Percentiles rank a stretch among this genome's conserved stretches.
phyloP scores from a whole-genome alignment of 2,113 vertebrate species.

The Labeo rohita region DNA sequence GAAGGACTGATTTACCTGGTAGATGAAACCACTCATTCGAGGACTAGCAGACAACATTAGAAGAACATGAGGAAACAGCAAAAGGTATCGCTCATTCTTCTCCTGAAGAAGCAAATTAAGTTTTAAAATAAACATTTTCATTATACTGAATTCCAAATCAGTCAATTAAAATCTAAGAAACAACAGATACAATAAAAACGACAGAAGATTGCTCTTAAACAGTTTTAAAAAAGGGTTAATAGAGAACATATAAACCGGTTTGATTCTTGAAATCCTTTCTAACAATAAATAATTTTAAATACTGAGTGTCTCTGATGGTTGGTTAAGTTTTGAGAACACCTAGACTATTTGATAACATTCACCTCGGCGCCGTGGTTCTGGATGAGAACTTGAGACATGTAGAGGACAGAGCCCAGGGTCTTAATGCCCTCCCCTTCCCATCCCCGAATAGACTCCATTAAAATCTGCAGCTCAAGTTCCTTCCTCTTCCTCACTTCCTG shows the following conservation, averaged over 20 bases:
- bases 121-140: background rate
- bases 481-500: constrained; percentile 94
- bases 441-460: constrained; percentile 90
- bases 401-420: constrained; percentile 85
- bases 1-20: constrained; percentile 81
- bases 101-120: constrained; percentile 77
- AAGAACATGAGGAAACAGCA: constrained; percentile 92
- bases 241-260: background rate
- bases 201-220: background rate
- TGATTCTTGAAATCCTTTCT: background rate
- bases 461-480: constrained; percentile 92
- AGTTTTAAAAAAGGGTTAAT: background rate
- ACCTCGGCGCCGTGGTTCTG: constrained; percentile 90
- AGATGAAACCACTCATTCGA: constrained; percentile 98
- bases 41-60: constrained; percentile 92
- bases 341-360: constrained; percentile 23
- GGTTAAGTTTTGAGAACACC: background rate
- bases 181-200: background rate
- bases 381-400: constrained; percentile 91
- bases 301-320: background rate
- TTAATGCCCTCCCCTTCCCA: constrained; percentile 96
- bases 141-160: background rate
- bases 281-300: background rate
- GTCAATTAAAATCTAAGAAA: background rate
- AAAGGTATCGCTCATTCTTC: constrained; percentile 90